Percentiles rank a stretch among this genome's conserved stretches.
phyloP scores from a whole-genome alignment of 2,888 invertebrate species.

The Mythimna pallens region DNA sequence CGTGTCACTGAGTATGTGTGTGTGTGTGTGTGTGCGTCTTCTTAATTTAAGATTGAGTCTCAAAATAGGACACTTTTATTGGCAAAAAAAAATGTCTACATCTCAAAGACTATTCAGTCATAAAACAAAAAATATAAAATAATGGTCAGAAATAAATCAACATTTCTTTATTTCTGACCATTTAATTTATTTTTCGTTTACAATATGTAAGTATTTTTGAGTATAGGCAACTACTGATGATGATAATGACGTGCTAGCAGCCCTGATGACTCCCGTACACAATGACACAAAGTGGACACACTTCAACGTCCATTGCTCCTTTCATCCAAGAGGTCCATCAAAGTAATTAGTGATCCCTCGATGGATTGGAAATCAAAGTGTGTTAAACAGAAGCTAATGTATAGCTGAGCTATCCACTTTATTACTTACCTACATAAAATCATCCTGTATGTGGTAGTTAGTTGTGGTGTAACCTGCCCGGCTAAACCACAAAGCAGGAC shows the following conservation, averaged over 20 bases:
- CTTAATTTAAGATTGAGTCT: neutral
- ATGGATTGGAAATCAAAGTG: slow-evolving; percentile 38
- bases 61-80: no score
- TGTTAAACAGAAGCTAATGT: slow-evolving; percentile 16
- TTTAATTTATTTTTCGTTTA: neutral
- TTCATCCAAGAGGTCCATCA: slow-evolving; percentile 54
- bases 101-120: neutral
- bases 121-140: neutral
- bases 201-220: neutral
- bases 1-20: neutral
- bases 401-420: slow-evolving; percentile 32
- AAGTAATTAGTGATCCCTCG: slow-evolving; percentile 49
- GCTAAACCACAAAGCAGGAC: slow-evolving; percentile 32
- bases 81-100: neutral
- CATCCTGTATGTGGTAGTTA: slow-evolving; percentile 14
- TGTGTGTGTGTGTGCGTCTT: neutral
- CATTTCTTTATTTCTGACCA: neutral
- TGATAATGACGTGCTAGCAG: slow-evolving; percentile 22
- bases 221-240: neutral
- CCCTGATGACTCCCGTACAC: slow-evolving; percentile 50
- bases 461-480: slow-evolving; percentile 27
- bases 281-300: slow-evolving; percentile 47
- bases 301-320: slow-evolving; percentile 53
- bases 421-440: slow-evolving; percentile 38
- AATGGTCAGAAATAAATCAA: no score